A percentile compares a stretch with the other conserved stretches of the same genome.
Conservation (phyloP, 2,797 vertebrate genomes). For the Onychomys torridus region DNA sequence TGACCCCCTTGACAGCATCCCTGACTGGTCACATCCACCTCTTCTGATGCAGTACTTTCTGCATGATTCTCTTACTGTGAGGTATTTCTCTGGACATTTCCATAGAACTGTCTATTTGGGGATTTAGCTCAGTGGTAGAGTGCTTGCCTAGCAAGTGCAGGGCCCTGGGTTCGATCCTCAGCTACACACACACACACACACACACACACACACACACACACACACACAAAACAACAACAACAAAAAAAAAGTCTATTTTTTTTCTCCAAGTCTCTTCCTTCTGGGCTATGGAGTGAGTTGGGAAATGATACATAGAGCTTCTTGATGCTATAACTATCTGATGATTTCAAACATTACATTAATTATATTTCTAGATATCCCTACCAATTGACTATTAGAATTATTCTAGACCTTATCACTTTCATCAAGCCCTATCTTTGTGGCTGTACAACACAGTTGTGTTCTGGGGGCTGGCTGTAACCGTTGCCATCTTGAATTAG, state of each 20-base stretch:
- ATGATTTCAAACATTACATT: not conserved
- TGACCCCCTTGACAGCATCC: not conserved
- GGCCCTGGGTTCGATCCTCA: too few species aligned
- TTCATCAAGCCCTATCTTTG: not conserved
- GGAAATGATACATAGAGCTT: not conserved
- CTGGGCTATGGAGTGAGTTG: not conserved
- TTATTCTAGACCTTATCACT: not conserved
- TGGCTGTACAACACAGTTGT: not conserved
- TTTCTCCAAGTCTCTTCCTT: not conserved
- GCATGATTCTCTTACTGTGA: not conserved
- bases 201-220: too few species aligned
- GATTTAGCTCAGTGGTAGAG: too few species aligned
- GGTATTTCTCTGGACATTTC: not conserved
- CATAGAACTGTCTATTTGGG: not conserved
- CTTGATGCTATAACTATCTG: not conserved
- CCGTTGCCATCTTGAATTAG: not conserved
- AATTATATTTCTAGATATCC: not conserved
- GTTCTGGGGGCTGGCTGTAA: not conserved
- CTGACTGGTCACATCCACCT: too few species aligned
- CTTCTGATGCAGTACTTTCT: too few species aligned
- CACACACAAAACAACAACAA: too few species aligned
- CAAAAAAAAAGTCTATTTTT: too few species aligned
- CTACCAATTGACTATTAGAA: not conserved
- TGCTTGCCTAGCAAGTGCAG: too few species aligned
- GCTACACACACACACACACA: too few species aligned